Base-by-base conservation (phyloP, 2,797 vertebrate species). In the Gallinago solitaria region DNA sequence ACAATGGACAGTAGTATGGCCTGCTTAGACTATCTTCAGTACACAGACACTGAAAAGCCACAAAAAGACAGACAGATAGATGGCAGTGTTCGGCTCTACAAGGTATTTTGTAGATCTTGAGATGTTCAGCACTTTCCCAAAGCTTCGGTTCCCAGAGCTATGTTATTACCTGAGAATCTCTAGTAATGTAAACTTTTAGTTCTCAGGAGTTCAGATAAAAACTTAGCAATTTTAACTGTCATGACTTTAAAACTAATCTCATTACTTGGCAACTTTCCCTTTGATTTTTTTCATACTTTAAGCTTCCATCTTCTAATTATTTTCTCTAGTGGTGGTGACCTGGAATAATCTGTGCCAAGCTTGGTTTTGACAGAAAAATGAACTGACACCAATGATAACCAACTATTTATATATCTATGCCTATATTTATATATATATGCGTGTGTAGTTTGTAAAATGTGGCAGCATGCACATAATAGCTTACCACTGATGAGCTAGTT, bases 1-100 rank as follows among this genome's bases (percentile, higher is more conserved):
- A 88, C 56, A 60, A 13, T 2, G 25, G 45, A 35, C 32, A 53
- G 6, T 23, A 6, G 6, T 32, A 35, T 23, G 41, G 12, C 12
- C 47, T 39, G 39, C 19, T 32, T 79, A 32, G 47, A 63, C 9
- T 16, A n/a, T 4, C 47, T 80, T 21, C 39, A 33, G 25, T 7
- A 53, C 5, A 11, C 5, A 61, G 76, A 48, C 20, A 43, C 10
- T 18, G 20, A 78, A 59, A 14, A 89, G 27, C 9, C 43, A 79
- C 45, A 64, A 71, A 68, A 54, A 84, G 30, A 56, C 18, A 48
- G 39, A 79, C 15, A 80, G 75, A 75, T 7, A 89, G 90, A 91
- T 89, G 79, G 91, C 91, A 95, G 75, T 85, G 50, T 95, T 91
- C 75, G 70, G 78, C 91, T 92, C 93, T 59, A 41, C 51, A 53